Conservation (phyloP, 2,113 vertebrate species). For the Campylomormyrus numenius region DNA sequence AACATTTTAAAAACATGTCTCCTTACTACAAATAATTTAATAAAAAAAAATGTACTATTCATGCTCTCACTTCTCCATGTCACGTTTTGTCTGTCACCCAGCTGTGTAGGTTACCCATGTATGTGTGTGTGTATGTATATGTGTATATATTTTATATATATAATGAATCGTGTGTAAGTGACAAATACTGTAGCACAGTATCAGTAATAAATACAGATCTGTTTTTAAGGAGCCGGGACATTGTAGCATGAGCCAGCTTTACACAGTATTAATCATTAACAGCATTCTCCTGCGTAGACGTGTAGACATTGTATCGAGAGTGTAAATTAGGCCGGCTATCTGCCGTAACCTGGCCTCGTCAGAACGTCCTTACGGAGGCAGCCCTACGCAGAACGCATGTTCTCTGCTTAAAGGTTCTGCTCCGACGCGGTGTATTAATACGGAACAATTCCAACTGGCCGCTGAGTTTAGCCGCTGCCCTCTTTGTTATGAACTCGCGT, state of each 20-base stretch:
- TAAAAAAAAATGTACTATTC: not conserved
- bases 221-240: not conserved
- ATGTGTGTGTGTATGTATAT: not conserved
- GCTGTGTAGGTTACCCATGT: not conserved
- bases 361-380: not conserved
- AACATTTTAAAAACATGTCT: not conserved
- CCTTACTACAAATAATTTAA: not conserved
- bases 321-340: not conserved
- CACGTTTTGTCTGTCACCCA: not conserved
- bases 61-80: not conserved
- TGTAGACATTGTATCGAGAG: not conserved
- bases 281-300: not conserved
- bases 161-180: not conserved
- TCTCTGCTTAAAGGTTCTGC: not conserved
- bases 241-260: not conserved
- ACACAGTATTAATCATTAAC: not conserved
- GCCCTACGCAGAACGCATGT: not conserved
- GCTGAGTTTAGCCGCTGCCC: not conserved
- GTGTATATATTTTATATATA: not conserved
- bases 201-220: not conserved
- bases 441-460: not conserved
- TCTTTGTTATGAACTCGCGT: not conserved
- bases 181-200: not conserved
- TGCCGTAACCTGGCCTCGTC: not conserved
- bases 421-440: not conserved